Percentiles rank a stretch among this genome's conserved stretches.
Conservation (phyloP, 2,113 vertebrate species). For the Nycticorax nycticorax region DNA sequence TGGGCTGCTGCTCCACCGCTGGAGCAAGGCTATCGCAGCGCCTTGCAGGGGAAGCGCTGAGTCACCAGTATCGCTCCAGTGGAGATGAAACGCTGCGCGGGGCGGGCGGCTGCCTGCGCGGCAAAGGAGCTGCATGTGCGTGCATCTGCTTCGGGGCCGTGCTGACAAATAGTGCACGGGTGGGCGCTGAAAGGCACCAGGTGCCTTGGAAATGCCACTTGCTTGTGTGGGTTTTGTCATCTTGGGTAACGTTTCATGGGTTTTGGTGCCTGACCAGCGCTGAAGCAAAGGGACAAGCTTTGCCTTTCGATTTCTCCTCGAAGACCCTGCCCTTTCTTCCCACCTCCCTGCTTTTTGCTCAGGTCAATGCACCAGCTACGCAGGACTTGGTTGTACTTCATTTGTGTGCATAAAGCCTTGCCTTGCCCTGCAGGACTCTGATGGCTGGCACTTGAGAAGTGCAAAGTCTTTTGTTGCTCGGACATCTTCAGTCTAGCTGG, state of each 20-base stretch:
- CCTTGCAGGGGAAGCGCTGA: slow-evolving; percentile 34
- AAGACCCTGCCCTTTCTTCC: background rate
- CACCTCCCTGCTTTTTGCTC: background rate
- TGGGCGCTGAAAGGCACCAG: background rate
- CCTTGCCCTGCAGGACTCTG: background rate
- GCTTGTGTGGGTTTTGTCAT: background rate
- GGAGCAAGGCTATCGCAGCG: background rate
- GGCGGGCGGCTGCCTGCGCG: background rate
- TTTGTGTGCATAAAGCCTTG: background rate
- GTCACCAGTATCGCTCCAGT: background rate
- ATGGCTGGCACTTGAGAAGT: fast-evolving
- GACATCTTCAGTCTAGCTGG: background rate
- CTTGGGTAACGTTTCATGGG: background rate
- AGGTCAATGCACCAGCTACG: background rate
- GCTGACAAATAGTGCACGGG: fast-evolving
- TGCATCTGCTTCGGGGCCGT: background rate
- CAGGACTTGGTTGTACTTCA: background rate
- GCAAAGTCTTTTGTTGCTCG: background rate
- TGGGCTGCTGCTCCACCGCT: background rate
- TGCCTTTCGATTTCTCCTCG: background rate
- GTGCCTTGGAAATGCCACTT: background rate
- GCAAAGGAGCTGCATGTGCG: background rate
- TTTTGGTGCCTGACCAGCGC: background rate
- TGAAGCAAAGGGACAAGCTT: background rate
- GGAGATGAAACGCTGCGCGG: background rate